phyloP scores from a whole-genome alignment of 2,888 invertebrate genomes.

The Eilema sororculum region DNA sequence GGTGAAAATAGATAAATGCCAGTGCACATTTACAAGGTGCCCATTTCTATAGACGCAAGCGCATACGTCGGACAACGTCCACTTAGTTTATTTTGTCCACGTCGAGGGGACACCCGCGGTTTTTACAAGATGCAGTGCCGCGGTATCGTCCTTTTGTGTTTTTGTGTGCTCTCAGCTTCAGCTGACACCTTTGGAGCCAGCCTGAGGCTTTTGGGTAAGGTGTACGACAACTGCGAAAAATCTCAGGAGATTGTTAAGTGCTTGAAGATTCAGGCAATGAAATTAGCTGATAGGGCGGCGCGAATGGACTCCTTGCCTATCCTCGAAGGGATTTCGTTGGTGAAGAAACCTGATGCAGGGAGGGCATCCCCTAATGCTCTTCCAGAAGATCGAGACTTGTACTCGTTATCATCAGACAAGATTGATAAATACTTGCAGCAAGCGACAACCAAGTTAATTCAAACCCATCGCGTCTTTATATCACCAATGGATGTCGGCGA shows the following conservation, averaged over 20 bases:
- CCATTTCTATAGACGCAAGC: conserved; percentile 84
- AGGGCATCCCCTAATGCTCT: conserved; percentile 82
- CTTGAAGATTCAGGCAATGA: conserved; percentile 90
- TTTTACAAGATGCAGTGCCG: conserved; percentile 79
- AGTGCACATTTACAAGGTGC: conserved; percentile 82
- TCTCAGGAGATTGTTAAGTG: conserved; percentile 90
- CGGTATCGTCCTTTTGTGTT: conserved; percentile 77
- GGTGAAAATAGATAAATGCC: conserved; percentile 87
- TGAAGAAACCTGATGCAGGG: conserved; percentile 79
- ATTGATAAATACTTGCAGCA: conserved; percentile 87
- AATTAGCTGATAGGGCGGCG: conserved; percentile 89
- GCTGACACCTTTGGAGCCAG: conserved; percentile 79
- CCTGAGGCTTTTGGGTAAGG: conserved; percentile 82
- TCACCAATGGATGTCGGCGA: conserved; percentile 75
- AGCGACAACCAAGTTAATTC: conserved; percentile 86
- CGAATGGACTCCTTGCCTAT: conserved; percentile 88
- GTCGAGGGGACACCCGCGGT: conserved; percentile 77
- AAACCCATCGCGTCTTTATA: conserved; percentile 87
- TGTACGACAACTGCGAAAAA: conserved; percentile 88
- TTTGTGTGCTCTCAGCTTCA: conserved; percentile 70
- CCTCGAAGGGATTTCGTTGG: conserved; percentile 88
- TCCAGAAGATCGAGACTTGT: conserved; percentile 87
- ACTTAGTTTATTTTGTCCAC: conserved; percentile 53
- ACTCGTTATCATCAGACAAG: conserved; percentile 87
- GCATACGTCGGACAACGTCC: conserved; percentile 52